Evolutionary conservation across 2,888 invertebrate genomes (phyloP), one percentile per base, ranked within the genome.

Genomic region (Diploptera punctata): DNA sequence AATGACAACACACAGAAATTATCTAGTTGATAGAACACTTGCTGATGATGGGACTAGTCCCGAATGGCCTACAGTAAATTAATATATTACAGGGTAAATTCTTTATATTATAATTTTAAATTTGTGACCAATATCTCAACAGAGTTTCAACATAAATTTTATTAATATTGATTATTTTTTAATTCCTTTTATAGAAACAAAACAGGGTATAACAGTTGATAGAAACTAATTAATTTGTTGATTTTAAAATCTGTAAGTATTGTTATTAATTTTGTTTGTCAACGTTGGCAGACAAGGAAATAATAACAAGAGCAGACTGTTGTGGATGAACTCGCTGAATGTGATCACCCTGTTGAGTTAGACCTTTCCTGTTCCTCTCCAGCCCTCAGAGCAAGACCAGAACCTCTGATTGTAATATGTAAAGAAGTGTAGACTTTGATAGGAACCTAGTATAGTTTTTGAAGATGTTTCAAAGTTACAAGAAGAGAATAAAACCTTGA

Each of bases 381-480:
- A n/a, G n/a, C 57, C 57, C 57, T 29, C 29, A 57, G 57, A 57
- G 31, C 29, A 57, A 31, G 57, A 29, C 31, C 44, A 71, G 71
- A 57, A 71, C 67, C 71, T 73, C 65, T 73, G 73, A 70, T 65
- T 73, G 73, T 73, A 73, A 70, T 47, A 71, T 71, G 71, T 71
- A 71, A 72, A 70, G 70, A 73, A 70, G 44, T 65, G 73, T 70
- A 73, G 70, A 67, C 44, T 67, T 62, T 67, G 67, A 73, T 73
- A 73, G 73, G 67, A 67, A 70, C 61, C 44, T 73, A 73, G 73
- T 70, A 65, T 73, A 73, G 70, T 73, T 73, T 73, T 73, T 70
- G 73, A 73, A 70, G 73, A 73, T 70, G 73, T 73, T 73, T 73
- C 73, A 68, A 73, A 73, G 70, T 73, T 73, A 65, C 54, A 69